Conservation (phyloP, 2,888 invertebrate species). For the Nymphalis urticae region DNA sequence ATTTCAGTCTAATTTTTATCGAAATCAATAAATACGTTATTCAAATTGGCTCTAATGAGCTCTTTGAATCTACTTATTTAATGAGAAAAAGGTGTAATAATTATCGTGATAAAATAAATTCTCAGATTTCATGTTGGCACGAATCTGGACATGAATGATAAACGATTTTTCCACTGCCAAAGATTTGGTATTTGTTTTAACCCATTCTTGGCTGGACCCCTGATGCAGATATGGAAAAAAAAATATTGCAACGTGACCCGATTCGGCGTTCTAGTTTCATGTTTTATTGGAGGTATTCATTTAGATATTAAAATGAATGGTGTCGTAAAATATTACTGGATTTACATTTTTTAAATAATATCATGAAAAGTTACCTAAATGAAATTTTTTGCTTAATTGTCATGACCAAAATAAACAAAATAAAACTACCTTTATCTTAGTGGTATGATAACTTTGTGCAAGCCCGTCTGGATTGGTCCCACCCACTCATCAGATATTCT, state of each 20-base stretch:
- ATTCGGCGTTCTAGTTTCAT: slow-evolving; percentile 26
- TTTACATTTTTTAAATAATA: not conserved
- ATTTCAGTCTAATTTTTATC: no score
- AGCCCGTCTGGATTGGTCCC: no score
- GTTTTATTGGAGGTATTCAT: slow-evolving; percentile 3
- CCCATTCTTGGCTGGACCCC: slow-evolving; percentile 56
- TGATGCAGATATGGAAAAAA: slow-evolving; percentile 47
- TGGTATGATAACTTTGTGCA: no score
- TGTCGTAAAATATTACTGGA: not conserved
- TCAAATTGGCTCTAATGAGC: no score
- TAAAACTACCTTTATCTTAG: no score
- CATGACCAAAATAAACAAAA: no score
- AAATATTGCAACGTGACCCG: slow-evolving; percentile 30
- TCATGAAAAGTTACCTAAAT: no score
- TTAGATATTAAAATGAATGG: not conserved
- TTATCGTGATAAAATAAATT: not conserved
- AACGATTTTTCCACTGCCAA: slow-evolving; percentile 55
- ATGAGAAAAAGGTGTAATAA: not conserved
- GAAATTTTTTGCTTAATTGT: no score
- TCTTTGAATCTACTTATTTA: not conserved
- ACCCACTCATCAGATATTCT: no score
- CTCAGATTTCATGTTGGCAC: slow-evolving; percentile 30
- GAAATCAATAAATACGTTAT: no score
- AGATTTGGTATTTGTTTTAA: slow-evolving; percentile 49
- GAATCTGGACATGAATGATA: slow-evolving; percentile 44